phyloP scores from a whole-genome alignment of 2,888 invertebrate genomes.

The Nymphalis urticae region DNA sequence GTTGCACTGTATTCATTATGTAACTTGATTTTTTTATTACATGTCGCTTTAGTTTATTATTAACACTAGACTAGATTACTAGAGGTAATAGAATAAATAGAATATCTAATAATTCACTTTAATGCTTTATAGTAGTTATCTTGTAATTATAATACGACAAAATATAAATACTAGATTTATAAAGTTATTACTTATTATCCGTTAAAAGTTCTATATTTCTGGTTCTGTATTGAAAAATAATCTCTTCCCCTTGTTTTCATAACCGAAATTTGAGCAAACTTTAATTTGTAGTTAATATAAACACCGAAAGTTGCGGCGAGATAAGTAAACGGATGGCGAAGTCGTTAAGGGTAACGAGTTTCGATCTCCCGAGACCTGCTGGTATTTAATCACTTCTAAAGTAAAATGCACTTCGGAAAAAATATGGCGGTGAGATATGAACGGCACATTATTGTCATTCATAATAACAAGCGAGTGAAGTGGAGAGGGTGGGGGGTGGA shows the following conservation, averaged over 20 bases:
- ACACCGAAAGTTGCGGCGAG: conserved; percentile 65
- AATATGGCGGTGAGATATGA: conserved; percentile 67
- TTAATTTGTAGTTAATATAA: conserved; percentile 74
- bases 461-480: conserved; percentile 65
- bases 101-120: no score
- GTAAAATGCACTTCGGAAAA: conserved; percentile 68
- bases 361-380: conserved; percentile 65
- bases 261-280: conserved; percentile 70
- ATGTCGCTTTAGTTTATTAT: neutral
- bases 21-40: conserved; percentile 9
- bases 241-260: conserved; percentile 50
- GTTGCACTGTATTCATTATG: conserved; percentile 39
- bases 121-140: neutral
- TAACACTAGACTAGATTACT: no score
- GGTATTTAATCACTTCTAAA: conserved; percentile 78
- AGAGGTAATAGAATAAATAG: no score
- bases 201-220: conserved; percentile 19
- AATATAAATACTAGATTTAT: neutral
- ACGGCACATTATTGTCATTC: conserved; percentile 78
- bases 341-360: conserved; percentile 65
- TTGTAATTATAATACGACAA: neutral
- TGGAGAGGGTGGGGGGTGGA: conserved; percentile 48
- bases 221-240: conserved; percentile 32
- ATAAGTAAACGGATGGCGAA: conserved; percentile 67
- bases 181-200: neutral